Evolutionary conservation across 2,797 vertebrate species (phyloP).

Genomic region (Falco columbarius): DNA sequence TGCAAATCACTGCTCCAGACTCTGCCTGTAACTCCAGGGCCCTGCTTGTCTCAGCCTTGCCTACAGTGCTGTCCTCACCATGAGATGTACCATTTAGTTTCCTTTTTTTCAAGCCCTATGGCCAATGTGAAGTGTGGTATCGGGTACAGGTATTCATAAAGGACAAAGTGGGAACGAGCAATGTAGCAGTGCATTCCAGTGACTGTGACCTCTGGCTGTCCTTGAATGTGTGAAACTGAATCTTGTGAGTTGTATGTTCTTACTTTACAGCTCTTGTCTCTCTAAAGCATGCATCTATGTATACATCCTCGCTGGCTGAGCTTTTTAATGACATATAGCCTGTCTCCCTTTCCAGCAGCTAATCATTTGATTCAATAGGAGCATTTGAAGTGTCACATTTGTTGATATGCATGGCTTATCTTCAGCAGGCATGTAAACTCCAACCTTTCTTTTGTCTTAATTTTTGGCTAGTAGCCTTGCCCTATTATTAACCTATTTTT

Average conservation of each 20-base stretch:
- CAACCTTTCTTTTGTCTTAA: not conserved
- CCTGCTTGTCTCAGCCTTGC: not conserved
- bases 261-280: not conserved
- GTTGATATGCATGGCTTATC: not conserved
- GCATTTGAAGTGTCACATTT: not conserved
- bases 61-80: not conserved
- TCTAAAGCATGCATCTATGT: not conserved
- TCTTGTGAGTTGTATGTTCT: not conserved
- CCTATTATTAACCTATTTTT: not conserved
- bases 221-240: not conserved
- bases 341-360: not conserved
- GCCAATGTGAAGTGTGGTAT: not conserved
- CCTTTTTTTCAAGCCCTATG: not conserved
- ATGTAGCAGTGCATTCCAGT: fast-evolving
- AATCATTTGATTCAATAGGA: not conserved
- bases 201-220: not conserved
- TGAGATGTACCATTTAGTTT: not conserved
- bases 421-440: not conserved
- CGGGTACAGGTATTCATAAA: not conserved
- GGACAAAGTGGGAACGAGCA: not conserved
- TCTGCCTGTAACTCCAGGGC: not conserved
- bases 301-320: not conserved
- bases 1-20: not conserved
- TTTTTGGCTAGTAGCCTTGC: not conserved
- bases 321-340: not conserved